phyloP scores from a whole-genome alignment of 2,113 vertebrate genomes.

The Macquaria ambigua region DNA sequence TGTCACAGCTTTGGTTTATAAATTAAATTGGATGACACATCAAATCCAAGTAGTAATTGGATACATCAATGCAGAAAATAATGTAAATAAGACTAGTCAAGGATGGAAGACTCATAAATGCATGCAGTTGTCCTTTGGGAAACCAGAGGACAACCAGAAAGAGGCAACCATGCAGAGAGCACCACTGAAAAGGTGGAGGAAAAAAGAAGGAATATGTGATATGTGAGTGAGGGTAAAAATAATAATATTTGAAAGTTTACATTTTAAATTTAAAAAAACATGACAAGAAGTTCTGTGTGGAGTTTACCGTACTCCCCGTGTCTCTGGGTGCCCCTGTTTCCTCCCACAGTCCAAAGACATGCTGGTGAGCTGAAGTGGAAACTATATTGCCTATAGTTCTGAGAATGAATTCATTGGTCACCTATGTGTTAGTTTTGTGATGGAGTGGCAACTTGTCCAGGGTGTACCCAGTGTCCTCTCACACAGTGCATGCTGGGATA shows the following conservation, averaged over 20 bases:
- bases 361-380: slow-evolving; percentile 8
- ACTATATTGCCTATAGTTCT: slow-evolving; percentile 17
- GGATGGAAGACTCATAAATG: slow-evolving; percentile 50
- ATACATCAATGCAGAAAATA: slow-evolving; percentile 58
- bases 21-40: slow-evolving; percentile 43
- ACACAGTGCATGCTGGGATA: slow-evolving; percentile 1
- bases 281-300: neutral
- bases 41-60: slow-evolving; percentile 39
- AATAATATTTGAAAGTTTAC: neutral
- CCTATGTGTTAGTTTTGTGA: slow-evolving; percentile 22
- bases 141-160: slow-evolving; percentile 31
- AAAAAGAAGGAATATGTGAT: neutral
- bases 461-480: slow-evolving; percentile 13
- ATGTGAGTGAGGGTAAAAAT: neutral
- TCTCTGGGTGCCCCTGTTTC: neutral
- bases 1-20: slow-evolving; percentile 38
- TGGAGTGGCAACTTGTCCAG: slow-evolving; percentile 19
- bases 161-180: slow-evolving; percentile 42
- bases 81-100: slow-evolving; percentile 55
- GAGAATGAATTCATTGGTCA: slow-evolving; percentile 29
- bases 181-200: slow-evolving; percentile 6
- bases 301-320: neutral
- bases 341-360: slow-evolving; percentile 9
- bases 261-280: neutral
- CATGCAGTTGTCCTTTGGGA: slow-evolving; percentile 46